Evolutionary conservation across 2,888 invertebrate genomes (phyloP).

Genomic region (Cosmia pyralina): DNA sequence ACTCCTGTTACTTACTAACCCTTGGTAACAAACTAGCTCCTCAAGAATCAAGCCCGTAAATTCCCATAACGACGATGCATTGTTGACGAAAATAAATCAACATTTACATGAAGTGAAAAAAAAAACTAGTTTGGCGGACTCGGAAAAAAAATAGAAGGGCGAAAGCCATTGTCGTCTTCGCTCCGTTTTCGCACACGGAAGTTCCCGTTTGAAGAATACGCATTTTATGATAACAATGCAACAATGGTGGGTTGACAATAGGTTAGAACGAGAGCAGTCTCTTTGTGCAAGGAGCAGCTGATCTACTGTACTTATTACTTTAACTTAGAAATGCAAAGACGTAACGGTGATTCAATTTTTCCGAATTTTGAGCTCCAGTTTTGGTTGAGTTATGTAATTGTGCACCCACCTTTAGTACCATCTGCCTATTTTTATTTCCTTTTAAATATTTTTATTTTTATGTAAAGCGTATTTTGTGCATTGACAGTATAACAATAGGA

Average conservation of each 20-base stretch:
- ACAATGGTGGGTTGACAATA: constrained; percentile 82
- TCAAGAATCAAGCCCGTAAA: constrained; percentile 76
- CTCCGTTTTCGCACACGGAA: constrained; percentile 87
- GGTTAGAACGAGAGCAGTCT: constrained; percentile 82
- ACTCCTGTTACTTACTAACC: constrained; percentile 68
- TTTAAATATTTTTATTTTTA: constrained; percentile 58
- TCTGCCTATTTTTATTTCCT: constrained; percentile 60
- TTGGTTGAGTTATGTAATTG: constrained; percentile 64
- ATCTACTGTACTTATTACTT: constrained; percentile 76
- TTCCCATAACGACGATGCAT: constrained; percentile 85
- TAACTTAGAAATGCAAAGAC: constrained; percentile 72
- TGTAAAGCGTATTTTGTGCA: constrained; percentile 33
- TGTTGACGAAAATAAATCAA: constrained; percentile 89
- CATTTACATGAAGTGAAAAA: constrained; percentile 84
- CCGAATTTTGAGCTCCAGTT: constrained; percentile 71
- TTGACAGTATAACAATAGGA: constrained; percentile 33
- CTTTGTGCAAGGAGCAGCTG: constrained; percentile 83
- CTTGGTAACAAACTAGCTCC: constrained; percentile 73
- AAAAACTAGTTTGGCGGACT: constrained; percentile 84
- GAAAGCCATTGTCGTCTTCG: constrained; percentile 76
- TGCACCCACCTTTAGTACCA: constrained; percentile 60
- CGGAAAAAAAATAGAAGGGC: constrained; percentile 77
- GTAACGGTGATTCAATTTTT: constrained; percentile 78
- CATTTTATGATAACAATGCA: constrained; percentile 82
- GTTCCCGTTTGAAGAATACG: constrained; percentile 82